Conservation (phyloP, 2,888 invertebrate genomes). For the Bellardia bayeri region DNA sequence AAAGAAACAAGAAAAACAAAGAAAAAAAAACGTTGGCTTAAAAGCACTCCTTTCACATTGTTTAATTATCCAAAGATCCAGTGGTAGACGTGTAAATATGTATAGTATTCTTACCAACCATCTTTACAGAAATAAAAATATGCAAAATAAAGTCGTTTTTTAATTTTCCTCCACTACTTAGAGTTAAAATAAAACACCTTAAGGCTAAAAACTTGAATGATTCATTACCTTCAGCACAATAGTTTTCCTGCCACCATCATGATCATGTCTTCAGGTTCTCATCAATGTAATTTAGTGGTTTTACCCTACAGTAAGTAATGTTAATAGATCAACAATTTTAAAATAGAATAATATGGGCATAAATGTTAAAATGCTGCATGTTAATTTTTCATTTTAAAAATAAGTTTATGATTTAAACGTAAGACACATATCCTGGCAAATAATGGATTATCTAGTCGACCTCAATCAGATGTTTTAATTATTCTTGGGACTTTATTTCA, state of each 20-base stretch:
- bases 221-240: slow-evolving; percentile 66
- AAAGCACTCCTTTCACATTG: slow-evolving; percentile 32
- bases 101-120: not conserved
- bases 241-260: slow-evolving; percentile 67
- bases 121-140: slow-evolving; percentile 46
- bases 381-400: too few species aligned
- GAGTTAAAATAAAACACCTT: slow-evolving; percentile 51
- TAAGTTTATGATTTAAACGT: too few species aligned
- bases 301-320: slow-evolving; percentile 18
- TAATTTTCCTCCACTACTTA: slow-evolving; percentile 9
- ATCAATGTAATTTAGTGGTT: slow-evolving; percentile 25
- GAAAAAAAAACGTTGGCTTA: slow-evolving; percentile 34
- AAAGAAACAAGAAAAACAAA: not conserved
- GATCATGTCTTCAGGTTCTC: slow-evolving; percentile 37
- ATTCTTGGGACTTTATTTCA: slow-evolving; percentile 7
- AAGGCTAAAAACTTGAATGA: slow-evolving; percentile 65
- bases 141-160: slow-evolving; percentile 59
- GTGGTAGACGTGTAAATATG: too few species aligned
- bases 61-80: slow-evolving; percentile 76
- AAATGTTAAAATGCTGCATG: too few species aligned
- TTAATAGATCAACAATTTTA: too few species aligned
- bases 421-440: not conserved
- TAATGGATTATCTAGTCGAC: not conserved
- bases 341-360: too few species aligned
- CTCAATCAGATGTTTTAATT: not conserved